These are phyloP conservation scores for Dipodomys merriami DNA, from an alignment of 2,113 vertebrate genomes.

Conservation along the genomic window DNA sequence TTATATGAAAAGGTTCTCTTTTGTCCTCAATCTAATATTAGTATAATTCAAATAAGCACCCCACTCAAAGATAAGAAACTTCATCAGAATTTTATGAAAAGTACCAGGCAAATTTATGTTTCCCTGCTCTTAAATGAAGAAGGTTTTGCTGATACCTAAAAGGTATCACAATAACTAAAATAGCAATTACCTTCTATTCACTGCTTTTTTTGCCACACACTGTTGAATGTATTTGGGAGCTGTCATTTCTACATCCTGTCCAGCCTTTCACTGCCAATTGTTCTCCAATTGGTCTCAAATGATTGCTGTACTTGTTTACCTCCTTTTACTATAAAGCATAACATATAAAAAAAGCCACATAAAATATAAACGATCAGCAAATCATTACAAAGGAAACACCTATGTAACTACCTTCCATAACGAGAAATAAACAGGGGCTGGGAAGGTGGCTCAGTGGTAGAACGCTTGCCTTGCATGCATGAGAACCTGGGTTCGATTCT, in stretches of 20 bases:
- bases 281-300: background rate
- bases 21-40: background rate
- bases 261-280: background rate
- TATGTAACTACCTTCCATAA: background rate
- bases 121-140: background rate
- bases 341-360: background rate
- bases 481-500: no score
- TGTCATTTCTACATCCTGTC: background rate
- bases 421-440: background rate
- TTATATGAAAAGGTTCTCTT: background rate
- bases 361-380: background rate
- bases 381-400: background rate
- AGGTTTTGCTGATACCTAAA: background rate
- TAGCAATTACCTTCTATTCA: background rate
- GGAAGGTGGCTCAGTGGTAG: no score
- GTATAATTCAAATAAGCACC: background rate
- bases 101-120: background rate
- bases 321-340: background rate
- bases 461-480: no score
- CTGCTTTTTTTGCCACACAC: background rate
- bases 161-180: background rate
- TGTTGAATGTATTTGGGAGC: background rate
- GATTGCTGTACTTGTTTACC: background rate
- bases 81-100: slow-evolving; percentile 2
- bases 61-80: background rate